phyloP scores from a whole-genome alignment of 2,888 invertebrate species.

The Metopia argyrocephala region DNA sequence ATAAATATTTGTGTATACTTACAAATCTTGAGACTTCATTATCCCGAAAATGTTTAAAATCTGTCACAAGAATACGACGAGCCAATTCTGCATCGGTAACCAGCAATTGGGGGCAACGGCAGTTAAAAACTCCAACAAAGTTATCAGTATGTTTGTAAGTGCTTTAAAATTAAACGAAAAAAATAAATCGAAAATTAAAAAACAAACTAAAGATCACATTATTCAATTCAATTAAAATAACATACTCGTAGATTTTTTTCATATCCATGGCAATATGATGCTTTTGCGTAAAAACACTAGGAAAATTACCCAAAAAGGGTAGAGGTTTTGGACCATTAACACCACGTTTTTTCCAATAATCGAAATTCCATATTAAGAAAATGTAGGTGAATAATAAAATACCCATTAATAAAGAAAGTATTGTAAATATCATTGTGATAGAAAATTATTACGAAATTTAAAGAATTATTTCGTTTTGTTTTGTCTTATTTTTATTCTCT shows the following conservation, averaged over 20 bases:
- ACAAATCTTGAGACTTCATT: conserved; percentile 71
- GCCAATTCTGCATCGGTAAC: conserved; percentile 76
- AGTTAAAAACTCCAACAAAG: conserved; percentile 77
- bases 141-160: conserved; percentile 69
- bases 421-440: conserved; percentile 16
- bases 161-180: conserved; percentile 56
- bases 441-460: background rate
- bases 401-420: background rate
- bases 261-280: conserved; percentile 49
- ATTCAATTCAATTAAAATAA: background rate
- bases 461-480: background rate
- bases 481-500: background rate
- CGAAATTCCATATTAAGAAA: conserved; percentile 52
- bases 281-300: conserved; percentile 47
- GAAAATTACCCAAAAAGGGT: conserved; percentile 51
- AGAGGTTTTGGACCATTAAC: conserved; percentile 47
- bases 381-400: conserved; percentile 35
- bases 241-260: conserved; percentile 54
- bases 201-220: background rate
- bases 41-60: conserved; percentile 77
- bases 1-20: conserved; percentile 44
- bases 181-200: background rate
- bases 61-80: conserved; percentile 75
- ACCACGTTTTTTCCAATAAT: conserved; percentile 52
- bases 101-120: conserved; percentile 75